A percentile compares a stretch with the other conserved stretches of the same genome.
These are phyloP conservation scores for Idaea biselata DNA, from an alignment of 2,888 invertebrate genomes.

Conservation along the genomic window DNA sequence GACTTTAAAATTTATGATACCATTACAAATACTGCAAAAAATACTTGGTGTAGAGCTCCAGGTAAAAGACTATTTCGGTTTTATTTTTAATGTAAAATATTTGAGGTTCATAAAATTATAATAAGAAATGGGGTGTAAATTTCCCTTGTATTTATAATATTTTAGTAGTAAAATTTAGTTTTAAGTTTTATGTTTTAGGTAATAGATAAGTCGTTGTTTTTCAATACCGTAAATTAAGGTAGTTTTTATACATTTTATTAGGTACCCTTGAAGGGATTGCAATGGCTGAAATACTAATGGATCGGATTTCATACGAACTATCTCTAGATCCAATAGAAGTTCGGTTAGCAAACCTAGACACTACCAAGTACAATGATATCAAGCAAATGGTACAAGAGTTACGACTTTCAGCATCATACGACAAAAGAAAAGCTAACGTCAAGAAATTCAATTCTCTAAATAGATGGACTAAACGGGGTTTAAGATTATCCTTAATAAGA, in stretches of 20 bases:
- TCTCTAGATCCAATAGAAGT: conserved; percentile 81
- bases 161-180: too few relatives aligned
- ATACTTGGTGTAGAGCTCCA: conserved; percentile 54
- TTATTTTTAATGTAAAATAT: background rate
- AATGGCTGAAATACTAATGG: conserved; percentile 82
- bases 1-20: conserved; percentile 42
- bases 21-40: conserved; percentile 53
- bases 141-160: too few relatives aligned
- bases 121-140: too few relatives aligned
- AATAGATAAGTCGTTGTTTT: too few relatives aligned
- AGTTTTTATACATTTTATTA: conserved; percentile 32
- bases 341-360: conserved; percentile 73
- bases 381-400: conserved; percentile 61
- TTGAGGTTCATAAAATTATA: background rate
- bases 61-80: too few relatives aligned
- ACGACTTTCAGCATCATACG: conserved; percentile 42
- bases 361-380: conserved; percentile 34
- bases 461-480: conserved; percentile 85
- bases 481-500: conserved; percentile 58
- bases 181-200: too few relatives aligned
- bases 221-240: too few relatives aligned
- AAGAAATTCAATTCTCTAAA: conserved; percentile 79
- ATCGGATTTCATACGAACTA: conserved; percentile 77
- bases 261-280: conserved; percentile 77
- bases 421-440: conserved; percentile 56